A percentile compares a stretch with the other conserved stretches of the same genome.
phyloP scores from a whole-genome alignment of 2,888 invertebrate species.

The Bibio marci region DNA sequence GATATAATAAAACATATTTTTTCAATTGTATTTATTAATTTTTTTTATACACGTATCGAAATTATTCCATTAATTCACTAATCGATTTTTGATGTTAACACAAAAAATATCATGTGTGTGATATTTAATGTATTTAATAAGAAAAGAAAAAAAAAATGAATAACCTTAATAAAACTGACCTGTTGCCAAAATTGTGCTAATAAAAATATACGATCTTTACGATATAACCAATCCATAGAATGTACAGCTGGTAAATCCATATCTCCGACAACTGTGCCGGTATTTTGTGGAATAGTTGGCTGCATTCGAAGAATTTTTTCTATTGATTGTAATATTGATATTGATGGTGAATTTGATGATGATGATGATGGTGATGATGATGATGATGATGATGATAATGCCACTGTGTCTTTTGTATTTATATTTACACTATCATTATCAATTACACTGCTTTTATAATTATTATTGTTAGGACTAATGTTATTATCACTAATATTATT shows the following conservation, averaged over 20 bases:
- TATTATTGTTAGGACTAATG: conserved; percentile 1
- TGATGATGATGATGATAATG: background rate
- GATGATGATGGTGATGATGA: conserved; percentile 1
- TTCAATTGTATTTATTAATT: too few relatives aligned
- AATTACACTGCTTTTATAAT: background rate
- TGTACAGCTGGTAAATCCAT: conserved; percentile 89
- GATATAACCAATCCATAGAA: conserved; percentile 93
- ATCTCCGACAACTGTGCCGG: conserved; percentile 47
- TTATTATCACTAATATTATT: background rate
- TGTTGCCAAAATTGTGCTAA: conserved; percentile 94
- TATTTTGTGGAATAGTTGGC: conserved; percentile 55
- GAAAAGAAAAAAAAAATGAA: conserved; percentile 1
- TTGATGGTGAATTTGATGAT: background rate
- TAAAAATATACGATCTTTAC: conserved; percentile 87
- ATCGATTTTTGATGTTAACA: too few relatives aligned
- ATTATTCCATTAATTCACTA: too few relatives aligned
- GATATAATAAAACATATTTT: too few relatives aligned
- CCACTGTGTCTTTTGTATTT: background rate
- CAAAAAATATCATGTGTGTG: too few relatives aligned
- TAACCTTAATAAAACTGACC: conserved; percentile 61
- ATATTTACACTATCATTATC: background rate
- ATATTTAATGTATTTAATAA: too few relatives aligned
- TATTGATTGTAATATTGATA: conserved; percentile 1
- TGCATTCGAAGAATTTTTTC: conserved; percentile 39
- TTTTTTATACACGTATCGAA: too few relatives aligned